These are phyloP conservation scores for Asteroscopus sphinx DNA, from an alignment of 2,888 invertebrate species.

Conservation along the genomic window DNA sequence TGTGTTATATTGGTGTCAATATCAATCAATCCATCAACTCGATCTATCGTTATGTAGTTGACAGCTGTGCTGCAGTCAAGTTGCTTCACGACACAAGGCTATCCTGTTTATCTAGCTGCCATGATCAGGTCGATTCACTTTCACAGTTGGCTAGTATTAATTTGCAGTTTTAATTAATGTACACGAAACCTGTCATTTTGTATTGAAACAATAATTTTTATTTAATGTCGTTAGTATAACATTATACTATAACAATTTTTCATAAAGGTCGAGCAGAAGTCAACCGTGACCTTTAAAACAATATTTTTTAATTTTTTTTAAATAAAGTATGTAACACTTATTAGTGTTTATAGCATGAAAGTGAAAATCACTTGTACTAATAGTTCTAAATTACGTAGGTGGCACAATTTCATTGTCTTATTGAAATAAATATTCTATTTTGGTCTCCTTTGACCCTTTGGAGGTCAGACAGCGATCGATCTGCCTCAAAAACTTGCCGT, in stretches of 20 bases:
- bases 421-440: slow-evolving; percentile 31
- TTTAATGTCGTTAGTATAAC: too few relatives aligned
- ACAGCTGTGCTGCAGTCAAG: neutral
- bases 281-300: too few relatives aligned
- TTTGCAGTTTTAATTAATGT: too few relatives aligned
- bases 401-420: neutral
- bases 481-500: slow-evolving; percentile 12
- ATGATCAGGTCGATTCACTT: neutral
- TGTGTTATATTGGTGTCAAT: slow-evolving; percentile 33
- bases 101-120: neutral
- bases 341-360: too few relatives aligned
- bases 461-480: slow-evolving; percentile 15
- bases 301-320: too few relatives aligned
- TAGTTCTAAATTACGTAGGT: slow-evolving; percentile 6
- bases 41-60: neutral
- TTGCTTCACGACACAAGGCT: slow-evolving; percentile 3
- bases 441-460: slow-evolving; percentile 16
- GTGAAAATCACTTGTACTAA: too few relatives aligned
- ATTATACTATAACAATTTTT: too few relatives aligned
- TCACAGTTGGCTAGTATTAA: neutral
- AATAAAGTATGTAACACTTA: too few relatives aligned
- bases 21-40: slow-evolving; percentile 39
- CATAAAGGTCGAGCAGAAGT: too few relatives aligned
- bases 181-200: too few relatives aligned
- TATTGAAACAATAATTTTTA: too few relatives aligned